Evolutionary conservation across 2,888 invertebrate species (phyloP).

Genomic region (Agrochola circellaris): DNA sequence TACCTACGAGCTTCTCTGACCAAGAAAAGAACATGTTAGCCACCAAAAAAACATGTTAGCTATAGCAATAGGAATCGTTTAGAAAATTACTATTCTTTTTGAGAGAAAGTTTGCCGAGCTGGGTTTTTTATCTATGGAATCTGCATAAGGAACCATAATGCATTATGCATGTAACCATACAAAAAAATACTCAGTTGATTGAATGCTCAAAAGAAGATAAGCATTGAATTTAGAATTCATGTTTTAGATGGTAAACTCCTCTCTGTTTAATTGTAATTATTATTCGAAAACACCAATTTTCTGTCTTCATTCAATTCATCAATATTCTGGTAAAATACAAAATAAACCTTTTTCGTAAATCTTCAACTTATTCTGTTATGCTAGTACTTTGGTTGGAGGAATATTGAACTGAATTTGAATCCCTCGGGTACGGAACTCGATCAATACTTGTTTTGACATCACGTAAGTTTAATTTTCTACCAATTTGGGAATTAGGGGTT

Average conservation of each 20-base stretch:
- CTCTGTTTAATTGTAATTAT: neutral
- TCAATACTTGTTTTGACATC: conserved; percentile 7
- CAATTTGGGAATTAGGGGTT: neutral
- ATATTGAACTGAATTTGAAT: conserved; percentile 33
- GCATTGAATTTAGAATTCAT: neutral
- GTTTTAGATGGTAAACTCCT: neutral
- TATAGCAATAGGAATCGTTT: neutral
- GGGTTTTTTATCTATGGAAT: neutral
- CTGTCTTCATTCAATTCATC: too few relatives aligned
- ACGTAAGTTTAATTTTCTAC: neutral
- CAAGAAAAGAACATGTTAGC: too few relatives aligned
- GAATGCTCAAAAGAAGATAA: neutral
- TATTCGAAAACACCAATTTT: neutral
- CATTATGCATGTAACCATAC: too few relatives aligned
- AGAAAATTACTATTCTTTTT: neutral
- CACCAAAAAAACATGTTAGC: too few relatives aligned
- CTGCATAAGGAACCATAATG: neutral
- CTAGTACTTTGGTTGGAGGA: conserved; percentile 24
- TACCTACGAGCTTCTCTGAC: too few relatives aligned
- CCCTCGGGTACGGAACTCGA: neutral
- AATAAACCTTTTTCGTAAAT: neutral
- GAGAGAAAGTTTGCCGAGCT: neutral
- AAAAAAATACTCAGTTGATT: too few relatives aligned
- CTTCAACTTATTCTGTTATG: conserved; percentile 20
- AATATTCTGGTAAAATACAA: neutral